phyloP scores from a whole-genome alignment of 2,888 invertebrate genomes.

The Odontomyia ornata region DNA sequence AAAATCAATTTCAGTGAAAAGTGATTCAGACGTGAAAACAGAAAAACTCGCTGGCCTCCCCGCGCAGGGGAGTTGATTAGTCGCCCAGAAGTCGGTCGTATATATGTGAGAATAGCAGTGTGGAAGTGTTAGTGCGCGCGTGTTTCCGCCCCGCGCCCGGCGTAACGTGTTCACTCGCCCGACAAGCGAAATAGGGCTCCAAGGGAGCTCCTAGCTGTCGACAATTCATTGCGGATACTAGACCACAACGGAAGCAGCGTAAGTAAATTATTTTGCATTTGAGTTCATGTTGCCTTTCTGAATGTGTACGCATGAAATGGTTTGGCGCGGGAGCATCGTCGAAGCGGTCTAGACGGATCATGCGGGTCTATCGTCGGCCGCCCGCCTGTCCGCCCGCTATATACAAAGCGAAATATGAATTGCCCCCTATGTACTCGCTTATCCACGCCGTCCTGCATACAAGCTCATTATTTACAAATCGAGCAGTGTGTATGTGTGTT shows the following conservation, averaged over 20 bases:
- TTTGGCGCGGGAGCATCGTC: not conserved
- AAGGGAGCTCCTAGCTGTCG: not conserved
- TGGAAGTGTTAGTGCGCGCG: not conserved
- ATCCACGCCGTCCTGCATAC: constrained; percentile 3
- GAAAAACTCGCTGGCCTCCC: not conserved
- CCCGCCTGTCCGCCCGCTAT: not conserved
- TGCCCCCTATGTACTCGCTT: not conserved
- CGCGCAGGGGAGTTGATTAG: not conserved
- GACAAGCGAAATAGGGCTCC: not conserved
- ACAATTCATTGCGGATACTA: not conserved
- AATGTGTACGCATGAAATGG: not conserved
- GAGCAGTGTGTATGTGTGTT: not conserved
- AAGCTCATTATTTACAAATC: not conserved
- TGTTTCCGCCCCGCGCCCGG: constrained; percentile 12
- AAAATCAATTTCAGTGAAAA: constrained; percentile 11
- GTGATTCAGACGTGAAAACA: constrained; percentile 36
- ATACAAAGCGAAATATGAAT: not conserved
- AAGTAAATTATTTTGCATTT: not conserved
- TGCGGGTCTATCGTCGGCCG: not conserved
- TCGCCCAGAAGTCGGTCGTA: constrained; percentile 16
- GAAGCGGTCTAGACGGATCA: too few relatives aligned
- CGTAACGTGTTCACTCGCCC: not conserved
- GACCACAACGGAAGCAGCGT: not conserved
- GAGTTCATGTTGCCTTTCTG: not conserved
- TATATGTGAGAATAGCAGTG: not conserved